phyloP scores from a whole-genome alignment of 1,140 invertebrate genomes.

The Thereuonema tuberculata region DNA sequence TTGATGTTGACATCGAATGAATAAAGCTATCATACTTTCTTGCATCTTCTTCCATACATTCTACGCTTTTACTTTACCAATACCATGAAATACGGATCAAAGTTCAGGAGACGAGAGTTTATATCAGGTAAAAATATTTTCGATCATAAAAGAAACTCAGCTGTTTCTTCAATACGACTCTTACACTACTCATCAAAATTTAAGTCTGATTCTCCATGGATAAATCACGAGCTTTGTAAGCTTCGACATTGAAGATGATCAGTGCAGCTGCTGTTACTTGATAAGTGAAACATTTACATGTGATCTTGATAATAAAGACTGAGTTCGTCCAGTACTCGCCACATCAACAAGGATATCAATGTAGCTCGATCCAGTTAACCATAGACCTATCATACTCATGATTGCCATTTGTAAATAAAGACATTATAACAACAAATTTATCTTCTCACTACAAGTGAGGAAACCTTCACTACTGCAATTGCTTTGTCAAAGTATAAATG shows the following conservation, averaged over 20 bases:
- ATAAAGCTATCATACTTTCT: too few species aligned
- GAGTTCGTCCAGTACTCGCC: background rate
- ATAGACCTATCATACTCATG: background rate
- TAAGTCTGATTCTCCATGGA: background rate
- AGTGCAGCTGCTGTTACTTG: background rate
- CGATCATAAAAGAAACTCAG: background rate
- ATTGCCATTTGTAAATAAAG: background rate
- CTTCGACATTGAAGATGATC: background rate
- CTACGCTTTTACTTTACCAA: too few species aligned
- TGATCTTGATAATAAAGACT: background rate
- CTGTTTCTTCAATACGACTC: background rate
- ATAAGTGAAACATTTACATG: background rate
- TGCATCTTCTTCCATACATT: too few species aligned
- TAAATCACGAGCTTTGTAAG: background rate
- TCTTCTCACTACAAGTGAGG: background rate
- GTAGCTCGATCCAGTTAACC: background rate
- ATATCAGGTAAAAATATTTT: too few species aligned
- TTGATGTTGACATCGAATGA: too few species aligned
- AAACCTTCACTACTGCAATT: background rate
- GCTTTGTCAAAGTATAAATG: slow-evolving; percentile 2
- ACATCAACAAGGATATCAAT: background rate
- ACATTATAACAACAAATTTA: background rate
- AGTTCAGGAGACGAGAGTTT: too few species aligned
- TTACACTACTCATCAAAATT: background rate
- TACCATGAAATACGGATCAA: too few species aligned